These are phyloP conservation scores for Laterallus jamaicensis DNA, from an alignment of 2,113 vertebrate genomes.

Conservation along the genomic window DNA sequence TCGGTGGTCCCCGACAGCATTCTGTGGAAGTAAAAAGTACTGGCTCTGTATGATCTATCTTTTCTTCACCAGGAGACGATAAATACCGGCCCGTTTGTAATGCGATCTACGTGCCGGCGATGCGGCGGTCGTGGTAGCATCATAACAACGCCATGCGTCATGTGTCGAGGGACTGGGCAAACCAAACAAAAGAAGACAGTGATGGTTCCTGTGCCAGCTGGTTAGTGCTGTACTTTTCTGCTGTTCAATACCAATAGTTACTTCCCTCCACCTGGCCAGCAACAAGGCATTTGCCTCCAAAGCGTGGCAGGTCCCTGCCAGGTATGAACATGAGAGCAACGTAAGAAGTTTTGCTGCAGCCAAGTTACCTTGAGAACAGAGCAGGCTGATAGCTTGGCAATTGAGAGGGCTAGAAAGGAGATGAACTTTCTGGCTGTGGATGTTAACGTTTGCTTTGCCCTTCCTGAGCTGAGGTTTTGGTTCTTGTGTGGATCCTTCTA, in stretches of 20 bases:
- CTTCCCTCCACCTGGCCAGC: neutral
- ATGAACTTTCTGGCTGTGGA: neutral
- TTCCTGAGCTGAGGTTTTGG: neutral
- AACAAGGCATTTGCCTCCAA: neutral
- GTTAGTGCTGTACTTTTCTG: constrained; percentile 68
- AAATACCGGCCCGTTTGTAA: constrained; percentile 95
- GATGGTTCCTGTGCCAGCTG: constrained; percentile 93
- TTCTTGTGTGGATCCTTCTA: neutral
- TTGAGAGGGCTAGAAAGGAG: neutral
- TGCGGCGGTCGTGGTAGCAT: constrained; percentile 88
- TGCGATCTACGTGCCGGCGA: constrained; percentile 93
- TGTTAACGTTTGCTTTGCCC: neutral
- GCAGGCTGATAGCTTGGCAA: neutral
- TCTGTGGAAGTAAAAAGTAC: no score
- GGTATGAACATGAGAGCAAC: fast-evolving
- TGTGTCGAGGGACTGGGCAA: constrained; percentile 88
- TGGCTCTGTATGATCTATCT: neutral
- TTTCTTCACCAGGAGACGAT: constrained; percentile 85
- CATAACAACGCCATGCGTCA: constrained; percentile 81
- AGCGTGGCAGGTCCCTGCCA: neutral
- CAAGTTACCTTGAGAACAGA: neutral
- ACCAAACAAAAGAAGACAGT: constrained; percentile 92
- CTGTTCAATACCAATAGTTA: neutral
- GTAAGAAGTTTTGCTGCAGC: neutral
- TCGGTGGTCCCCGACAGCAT: no score